These are phyloP conservation scores for Zosterops lateralis DNA, from an alignment of 2,113 vertebrate genomes.

Conservation along the genomic window DNA sequence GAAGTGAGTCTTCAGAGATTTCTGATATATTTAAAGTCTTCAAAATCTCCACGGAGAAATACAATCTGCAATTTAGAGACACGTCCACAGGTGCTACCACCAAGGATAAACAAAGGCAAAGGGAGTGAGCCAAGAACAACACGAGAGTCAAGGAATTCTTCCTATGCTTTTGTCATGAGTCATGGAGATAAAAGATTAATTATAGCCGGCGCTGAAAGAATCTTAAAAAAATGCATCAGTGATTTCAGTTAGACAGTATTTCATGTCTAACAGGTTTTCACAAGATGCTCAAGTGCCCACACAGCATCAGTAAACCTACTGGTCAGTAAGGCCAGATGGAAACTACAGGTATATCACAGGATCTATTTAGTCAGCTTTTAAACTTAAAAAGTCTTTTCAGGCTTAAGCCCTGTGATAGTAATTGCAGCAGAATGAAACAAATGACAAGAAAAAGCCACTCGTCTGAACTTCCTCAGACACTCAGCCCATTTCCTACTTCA, in stretches of 20 bases:
- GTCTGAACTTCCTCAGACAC: not conserved
- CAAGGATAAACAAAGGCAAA: not conserved
- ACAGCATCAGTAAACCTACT: not conserved
- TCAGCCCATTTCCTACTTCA: not conserved
- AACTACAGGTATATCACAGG: not conserved
- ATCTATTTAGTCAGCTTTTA: not conserved
- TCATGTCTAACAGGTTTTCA: slow-evolving; percentile 24
- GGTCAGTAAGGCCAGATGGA: not conserved
- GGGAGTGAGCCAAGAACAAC: slow-evolving; percentile 14
- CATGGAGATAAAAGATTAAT: slow-evolving; percentile 48
- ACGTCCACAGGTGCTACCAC: not conserved
- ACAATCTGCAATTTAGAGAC: not conserved
- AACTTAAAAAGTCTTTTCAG: not conserved
- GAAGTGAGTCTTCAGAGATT: not conserved
- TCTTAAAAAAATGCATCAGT: not conserved
- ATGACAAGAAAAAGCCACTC: not conserved
- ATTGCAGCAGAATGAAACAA: not conserved
- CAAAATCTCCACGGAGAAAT: not conserved
- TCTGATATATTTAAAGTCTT: not conserved
- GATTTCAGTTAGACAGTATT: slow-evolving; percentile 23
- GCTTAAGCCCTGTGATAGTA: not conserved
- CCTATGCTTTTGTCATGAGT: slow-evolving; percentile 44
- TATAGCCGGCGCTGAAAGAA: slow-evolving; percentile 8
- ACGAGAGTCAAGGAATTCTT: slow-evolving; percentile 21
- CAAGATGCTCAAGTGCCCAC: not conserved